A percentile compares a stretch with the other conserved stretches of the same genome.
Evolutionary conservation across 2,797 vertebrate species (phyloP).

Genomic region (Myotis findleyi): DNA sequence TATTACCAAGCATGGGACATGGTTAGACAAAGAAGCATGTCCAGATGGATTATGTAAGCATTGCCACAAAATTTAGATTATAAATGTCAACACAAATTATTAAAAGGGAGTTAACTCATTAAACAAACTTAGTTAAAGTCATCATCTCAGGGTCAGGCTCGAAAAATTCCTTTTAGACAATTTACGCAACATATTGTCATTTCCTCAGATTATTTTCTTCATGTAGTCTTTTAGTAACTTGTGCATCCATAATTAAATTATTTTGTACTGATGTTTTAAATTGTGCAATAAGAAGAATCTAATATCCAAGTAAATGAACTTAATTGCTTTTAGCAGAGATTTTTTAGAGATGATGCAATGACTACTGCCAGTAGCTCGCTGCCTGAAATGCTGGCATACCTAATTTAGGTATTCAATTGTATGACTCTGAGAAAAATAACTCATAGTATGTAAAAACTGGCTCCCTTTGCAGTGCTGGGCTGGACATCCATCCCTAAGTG

Average conservation of each 20-base stretch:
- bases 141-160: accelerated
- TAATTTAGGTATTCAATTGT: neutral
- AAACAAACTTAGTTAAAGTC: neutral
- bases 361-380: neutral
- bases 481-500: neutral
- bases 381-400: neutral
- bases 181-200: neutral
- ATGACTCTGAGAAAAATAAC: neutral
- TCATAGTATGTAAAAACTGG: neutral
- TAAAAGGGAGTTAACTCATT: neutral
- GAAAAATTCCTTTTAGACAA: neutral
- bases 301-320: neutral
- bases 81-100: neutral
- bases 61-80: neutral
- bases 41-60: neutral
- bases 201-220: neutral
- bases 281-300: neutral
- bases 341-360: neutral
- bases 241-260: neutral
- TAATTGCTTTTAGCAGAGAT: neutral
- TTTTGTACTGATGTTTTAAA: neutral
- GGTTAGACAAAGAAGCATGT: neutral
- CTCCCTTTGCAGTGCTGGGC: neutral
- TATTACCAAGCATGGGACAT: neutral
- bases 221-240: neutral